A percentile compares a stretch with the other conserved stretches of the same genome.
Conservation (phyloP, 30 jellyfish, hydroid and myxozoan genomes). For the Turritopsis rubra region DNA sequence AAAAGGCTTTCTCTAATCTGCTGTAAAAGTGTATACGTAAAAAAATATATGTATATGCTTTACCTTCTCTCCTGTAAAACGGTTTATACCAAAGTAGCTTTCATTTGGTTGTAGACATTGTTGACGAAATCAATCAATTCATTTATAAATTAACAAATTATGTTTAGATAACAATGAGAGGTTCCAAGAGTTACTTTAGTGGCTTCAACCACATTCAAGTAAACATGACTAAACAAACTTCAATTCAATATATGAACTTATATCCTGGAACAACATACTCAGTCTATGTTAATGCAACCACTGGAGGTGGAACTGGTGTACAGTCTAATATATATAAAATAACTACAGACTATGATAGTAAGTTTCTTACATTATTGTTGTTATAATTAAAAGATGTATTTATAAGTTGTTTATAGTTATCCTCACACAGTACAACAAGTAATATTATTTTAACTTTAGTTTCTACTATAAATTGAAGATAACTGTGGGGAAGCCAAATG, state of each 20-base stretch:
- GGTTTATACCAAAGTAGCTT: background rate
- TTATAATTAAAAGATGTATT: too few relatives aligned
- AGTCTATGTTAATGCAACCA: slow-evolving; percentile 43
- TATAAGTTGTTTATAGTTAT: too few relatives aligned
- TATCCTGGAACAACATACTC: slow-evolving; percentile 57
- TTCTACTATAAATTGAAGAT: background rate
- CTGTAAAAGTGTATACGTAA: too few relatives aligned
- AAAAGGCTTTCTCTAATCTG: too few relatives aligned
- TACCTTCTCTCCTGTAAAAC: background rate
- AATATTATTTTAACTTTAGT: too few relatives aligned
- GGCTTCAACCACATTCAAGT: slow-evolving; percentile 16
- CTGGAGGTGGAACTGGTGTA: slow-evolving; percentile 57
- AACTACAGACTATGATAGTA: background rate
- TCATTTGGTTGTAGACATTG: too few relatives aligned
- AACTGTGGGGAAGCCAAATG: too few relatives aligned
- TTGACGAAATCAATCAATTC: too few relatives aligned
- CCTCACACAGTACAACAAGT: too few relatives aligned
- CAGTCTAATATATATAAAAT: background rate
- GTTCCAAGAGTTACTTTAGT: background rate
- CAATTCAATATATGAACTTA: background rate
- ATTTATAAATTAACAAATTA: background rate
- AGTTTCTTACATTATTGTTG: too few relatives aligned
- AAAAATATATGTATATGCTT: too few relatives aligned
- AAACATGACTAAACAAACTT: background rate
- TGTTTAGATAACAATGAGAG: background rate